Evolutionary conservation across 2,113 vertebrate species (phyloP).

Genomic region (Sander vitreus): DNA sequence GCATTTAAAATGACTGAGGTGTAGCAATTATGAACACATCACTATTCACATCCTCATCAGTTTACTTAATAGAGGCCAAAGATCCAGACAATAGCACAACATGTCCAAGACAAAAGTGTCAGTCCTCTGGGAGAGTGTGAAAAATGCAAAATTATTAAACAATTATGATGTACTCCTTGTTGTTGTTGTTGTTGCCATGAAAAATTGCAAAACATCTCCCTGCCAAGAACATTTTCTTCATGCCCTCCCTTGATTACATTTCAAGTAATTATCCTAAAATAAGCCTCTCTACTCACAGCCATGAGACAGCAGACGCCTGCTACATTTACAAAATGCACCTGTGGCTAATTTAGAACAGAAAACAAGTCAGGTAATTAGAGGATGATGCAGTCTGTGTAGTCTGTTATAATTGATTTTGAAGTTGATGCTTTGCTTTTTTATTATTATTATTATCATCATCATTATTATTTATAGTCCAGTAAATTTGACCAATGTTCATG

Average conservation of each 20-base stretch:
- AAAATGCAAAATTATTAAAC: slow-evolving; percentile 6
- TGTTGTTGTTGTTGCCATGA: slow-evolving; percentile 13
- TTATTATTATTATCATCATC: no score
- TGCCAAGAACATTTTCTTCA: slow-evolving; percentile 34
- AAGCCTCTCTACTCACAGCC: slow-evolving; percentile 19
- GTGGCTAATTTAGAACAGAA: slow-evolving; percentile 36
- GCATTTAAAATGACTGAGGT: background rate
- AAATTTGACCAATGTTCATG: no score
- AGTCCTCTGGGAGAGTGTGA: background rate
- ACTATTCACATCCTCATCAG: background rate
- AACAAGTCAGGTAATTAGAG: slow-evolving; percentile 38
- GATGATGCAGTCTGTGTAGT: slow-evolving; percentile 7
- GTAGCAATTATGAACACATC: slow-evolving; percentile 1
- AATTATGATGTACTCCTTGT: background rate
- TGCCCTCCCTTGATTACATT: slow-evolving; percentile 10
- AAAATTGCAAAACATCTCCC: background rate
- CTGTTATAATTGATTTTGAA: background rate
- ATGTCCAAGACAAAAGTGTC: slow-evolving; percentile 10
- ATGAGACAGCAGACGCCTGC: background rate
- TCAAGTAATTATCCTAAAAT: slow-evolving; percentile 49
- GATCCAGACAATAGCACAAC: background rate
- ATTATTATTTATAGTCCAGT: no score
- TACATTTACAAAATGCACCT: slow-evolving; percentile 58
- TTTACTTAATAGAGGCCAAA: background rate
- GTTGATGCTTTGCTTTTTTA: background rate